Base-by-base conservation (phyloP, 2,797 vertebrate genomes). In the Sebastolobus alascanus region DNA sequence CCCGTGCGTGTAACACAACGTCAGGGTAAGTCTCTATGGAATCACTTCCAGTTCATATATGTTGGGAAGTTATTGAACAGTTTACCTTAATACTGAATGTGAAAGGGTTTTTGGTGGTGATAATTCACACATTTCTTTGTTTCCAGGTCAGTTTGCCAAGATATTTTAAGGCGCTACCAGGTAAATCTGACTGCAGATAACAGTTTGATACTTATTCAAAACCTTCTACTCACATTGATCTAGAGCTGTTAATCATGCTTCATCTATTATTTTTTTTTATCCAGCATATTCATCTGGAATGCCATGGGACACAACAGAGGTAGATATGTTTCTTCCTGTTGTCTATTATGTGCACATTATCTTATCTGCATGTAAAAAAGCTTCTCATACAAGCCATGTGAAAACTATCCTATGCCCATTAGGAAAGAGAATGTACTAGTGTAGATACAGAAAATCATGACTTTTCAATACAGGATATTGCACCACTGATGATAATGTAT, bases 211-310 rank as follows among this genome's bases (percentile, higher is more conserved):
- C 25, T 2, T 22, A 58, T 14, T 13, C 20, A 25, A 25, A 50
- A 10, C 18, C 4, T 25, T n/a, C 0, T 40, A 0, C 18, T 35
- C 14, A 5, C n/a, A 14, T 35, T 4, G 13, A 3, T 37, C 1
- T 52, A 37, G 20, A 70, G 22, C 2, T 69, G 38, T 38, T 27
- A 56, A 22, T 16, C 2, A 35, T 38, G 4, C 58, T 13, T 75
- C 2, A 56, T 82, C 0, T 22, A 22, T 77, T 0, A 2, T 52
- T 52, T 52, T 52, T 79, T 46, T 76, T 82, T 73, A 18, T 80
- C 22, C 78, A 96, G 95, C 33, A 4, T 1, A 59, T 60, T 71
- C 84, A 94, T 55, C 43, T 95, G 6, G 87, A 93, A 68, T 96
- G 95, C 29, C 84, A 82, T 8, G 81, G 83, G 10, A 87, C 78